Evolutionary conservation across 2,113 vertebrate genomes (phyloP).

Genomic region (Mugil cephalus): DNA sequence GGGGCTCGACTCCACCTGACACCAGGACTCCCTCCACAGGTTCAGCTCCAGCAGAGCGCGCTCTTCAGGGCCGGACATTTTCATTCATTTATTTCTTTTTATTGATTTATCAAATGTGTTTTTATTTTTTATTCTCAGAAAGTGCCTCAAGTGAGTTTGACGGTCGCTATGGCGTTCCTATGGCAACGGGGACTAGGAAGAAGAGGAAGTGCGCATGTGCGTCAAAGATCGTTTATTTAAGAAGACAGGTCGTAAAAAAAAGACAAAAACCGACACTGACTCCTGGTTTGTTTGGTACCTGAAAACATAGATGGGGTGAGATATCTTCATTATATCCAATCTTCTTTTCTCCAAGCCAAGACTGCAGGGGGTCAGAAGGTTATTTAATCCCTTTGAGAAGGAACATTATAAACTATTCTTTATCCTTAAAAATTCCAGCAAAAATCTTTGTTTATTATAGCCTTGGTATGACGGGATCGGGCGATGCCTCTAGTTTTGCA

Average conservation of each 20-base stretch:
- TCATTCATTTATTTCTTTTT: not conserved
- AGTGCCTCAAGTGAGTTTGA: not conserved
- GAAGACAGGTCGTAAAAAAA: not conserved
- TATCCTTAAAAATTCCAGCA: too few relatives aligned
- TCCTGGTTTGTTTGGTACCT: not conserved
- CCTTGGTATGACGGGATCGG: too few relatives aligned
- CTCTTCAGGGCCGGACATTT: constrained; percentile 53
- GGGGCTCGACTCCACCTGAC: constrained; percentile 80
- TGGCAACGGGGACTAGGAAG: constrained; percentile 63
- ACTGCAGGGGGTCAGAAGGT: not conserved
- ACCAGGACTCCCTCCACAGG: constrained; percentile 82
- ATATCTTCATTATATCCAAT: not conserved
- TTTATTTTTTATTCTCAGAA: not conserved
- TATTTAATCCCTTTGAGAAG: constrained; percentile 8
- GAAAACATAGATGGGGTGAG: constrained; percentile 42
- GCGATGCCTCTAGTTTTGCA: too few relatives aligned
- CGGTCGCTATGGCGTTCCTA: constrained; percentile 14
- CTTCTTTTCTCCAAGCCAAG: not conserved
- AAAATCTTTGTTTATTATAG: too few relatives aligned
- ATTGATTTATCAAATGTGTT: too few relatives aligned
- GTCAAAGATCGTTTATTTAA: constrained; percentile 18
- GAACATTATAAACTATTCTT: too few relatives aligned
- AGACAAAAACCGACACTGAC: too few relatives aligned
- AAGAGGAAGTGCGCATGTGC: not conserved
- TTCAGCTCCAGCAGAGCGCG: constrained; percentile 77